These are phyloP conservation scores for Lacanobia oleracea DNA, from an alignment of 2,888 invertebrate species.

Conservation along the genomic window DNA sequence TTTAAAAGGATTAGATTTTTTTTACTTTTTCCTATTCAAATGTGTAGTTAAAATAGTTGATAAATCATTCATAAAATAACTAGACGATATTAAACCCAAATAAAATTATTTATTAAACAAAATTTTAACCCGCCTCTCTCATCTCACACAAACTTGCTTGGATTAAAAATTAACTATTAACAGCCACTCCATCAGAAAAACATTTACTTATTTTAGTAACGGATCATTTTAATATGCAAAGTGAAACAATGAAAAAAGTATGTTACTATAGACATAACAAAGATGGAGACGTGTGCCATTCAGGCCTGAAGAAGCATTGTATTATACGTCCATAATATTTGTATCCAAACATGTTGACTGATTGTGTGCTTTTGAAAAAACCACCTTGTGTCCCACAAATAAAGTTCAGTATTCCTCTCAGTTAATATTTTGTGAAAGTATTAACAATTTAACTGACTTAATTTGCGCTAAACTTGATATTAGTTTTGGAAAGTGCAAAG, in stretches of 20 bases:
- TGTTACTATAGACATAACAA: not conserved
- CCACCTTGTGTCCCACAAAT: not conserved
- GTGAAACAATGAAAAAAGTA: not conserved
- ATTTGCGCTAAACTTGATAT: not conserved
- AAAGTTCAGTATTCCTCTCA: not conserved
- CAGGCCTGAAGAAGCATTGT: not conserved
- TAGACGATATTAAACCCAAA: not conserved
- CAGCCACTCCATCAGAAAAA: constrained; percentile 7
- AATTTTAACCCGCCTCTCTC: not conserved
- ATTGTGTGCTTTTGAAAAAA: not conserved
- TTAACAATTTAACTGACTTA: not conserved
- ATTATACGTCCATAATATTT: not conserved
- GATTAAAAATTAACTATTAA: constrained; percentile 34
- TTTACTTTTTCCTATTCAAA: no score
- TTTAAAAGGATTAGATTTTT: no score
- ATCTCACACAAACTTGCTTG: not conserved
- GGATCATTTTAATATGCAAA: constrained; percentile 15
- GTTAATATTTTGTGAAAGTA: not conserved
- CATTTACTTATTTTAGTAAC: not conserved
- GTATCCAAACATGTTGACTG: no score
- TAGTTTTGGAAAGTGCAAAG: not conserved
- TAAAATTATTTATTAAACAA: not conserved
- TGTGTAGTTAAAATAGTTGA: no score
- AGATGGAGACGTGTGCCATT: not conserved
- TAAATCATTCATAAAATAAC: not conserved